Percentiles rank a stretch among this genome's conserved stretches.
Evolutionary conservation across 2,113 vertebrate genomes (phyloP).

Genomic region (Neodontobutis hainanensis): DNA sequence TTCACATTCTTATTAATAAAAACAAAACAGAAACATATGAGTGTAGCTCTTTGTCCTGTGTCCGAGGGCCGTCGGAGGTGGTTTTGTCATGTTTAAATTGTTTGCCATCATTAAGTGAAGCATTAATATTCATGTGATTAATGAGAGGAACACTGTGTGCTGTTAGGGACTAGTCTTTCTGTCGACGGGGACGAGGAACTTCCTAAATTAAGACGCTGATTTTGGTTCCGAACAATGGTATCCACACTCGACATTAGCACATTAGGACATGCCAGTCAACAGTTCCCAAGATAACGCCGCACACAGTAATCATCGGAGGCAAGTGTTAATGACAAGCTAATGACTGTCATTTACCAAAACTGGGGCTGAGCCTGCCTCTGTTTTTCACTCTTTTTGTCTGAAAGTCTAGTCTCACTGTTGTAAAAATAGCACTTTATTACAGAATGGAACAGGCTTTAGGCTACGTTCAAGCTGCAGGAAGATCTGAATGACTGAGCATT

Average conservation of each 20-base stretch:
- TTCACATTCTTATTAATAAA: too few relatives aligned
- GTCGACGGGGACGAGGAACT: slow-evolving; percentile 26
- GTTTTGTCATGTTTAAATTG: not conserved
- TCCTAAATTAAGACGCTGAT: slow-evolving; percentile 31
- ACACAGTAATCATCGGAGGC: slow-evolving; percentile 47
- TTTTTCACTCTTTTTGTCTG: slow-evolving; percentile 10
- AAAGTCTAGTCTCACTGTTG: not conserved
- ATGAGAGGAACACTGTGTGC: slow-evolving; percentile 32
- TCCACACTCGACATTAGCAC: slow-evolving; percentile 23
- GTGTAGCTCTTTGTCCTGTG: too few relatives aligned
- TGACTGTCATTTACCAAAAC: slow-evolving; percentile 55
- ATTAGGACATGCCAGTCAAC: slow-evolving; percentile 45
- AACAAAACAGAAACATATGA: too few relatives aligned
- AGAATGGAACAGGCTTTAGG: not conserved
- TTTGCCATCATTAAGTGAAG: slow-evolving; percentile 17
- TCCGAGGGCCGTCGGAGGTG: not conserved
- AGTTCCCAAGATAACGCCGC: slow-evolving; percentile 37
- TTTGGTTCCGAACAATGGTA: slow-evolving; percentile 21
- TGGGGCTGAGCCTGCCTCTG: slow-evolving; percentile 1
- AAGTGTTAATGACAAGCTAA: slow-evolving; percentile 59
- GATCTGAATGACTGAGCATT: not conserved
- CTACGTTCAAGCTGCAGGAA: not conserved
- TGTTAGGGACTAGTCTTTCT: slow-evolving; percentile 28
- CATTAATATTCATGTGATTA: slow-evolving; percentile 48
- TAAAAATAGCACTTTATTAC: not conserved